These are phyloP conservation scores for Allygus modestus DNA, from an alignment of 2,888 invertebrate species.

Conservation along the genomic window DNA sequence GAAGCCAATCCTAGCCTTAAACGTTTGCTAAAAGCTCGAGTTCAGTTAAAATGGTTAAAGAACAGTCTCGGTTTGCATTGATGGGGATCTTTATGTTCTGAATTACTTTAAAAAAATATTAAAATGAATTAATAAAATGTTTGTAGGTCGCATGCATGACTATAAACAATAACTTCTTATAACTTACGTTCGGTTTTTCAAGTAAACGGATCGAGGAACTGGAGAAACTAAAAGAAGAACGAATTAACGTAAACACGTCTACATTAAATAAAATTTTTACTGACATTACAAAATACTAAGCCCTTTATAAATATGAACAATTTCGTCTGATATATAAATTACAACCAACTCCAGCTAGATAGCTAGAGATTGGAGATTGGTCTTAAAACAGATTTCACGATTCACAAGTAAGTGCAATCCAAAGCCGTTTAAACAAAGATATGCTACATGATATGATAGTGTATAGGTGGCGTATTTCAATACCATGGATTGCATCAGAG, in stretches of 20 bases:
- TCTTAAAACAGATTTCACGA: no score
- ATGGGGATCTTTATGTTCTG: no score
- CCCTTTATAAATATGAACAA: not conserved
- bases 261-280: not conserved
- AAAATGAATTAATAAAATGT: not conserved
- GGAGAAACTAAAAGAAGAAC: constrained; percentile 3
- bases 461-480: no score
- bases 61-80: no score
- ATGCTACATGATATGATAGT: no score
- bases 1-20: no score
- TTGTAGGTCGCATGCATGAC: constrained; percentile 21
- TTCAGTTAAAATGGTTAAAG: no score
- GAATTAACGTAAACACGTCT: not conserved
- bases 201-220: not conserved
- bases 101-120: not conserved
- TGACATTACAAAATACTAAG: constrained; percentile 21
- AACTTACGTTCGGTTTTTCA: not conserved
- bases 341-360: constrained; percentile 2
- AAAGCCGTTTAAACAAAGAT: not conserved
- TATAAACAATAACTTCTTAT: not conserved
- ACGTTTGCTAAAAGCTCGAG: no score
- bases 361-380: not conserved
- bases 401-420: not conserved
- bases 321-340: not conserved
- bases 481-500: no score